phyloP scores from a whole-genome alignment of 2,113 vertebrate species.

The Paradoxurus hermaphroditus region DNA sequence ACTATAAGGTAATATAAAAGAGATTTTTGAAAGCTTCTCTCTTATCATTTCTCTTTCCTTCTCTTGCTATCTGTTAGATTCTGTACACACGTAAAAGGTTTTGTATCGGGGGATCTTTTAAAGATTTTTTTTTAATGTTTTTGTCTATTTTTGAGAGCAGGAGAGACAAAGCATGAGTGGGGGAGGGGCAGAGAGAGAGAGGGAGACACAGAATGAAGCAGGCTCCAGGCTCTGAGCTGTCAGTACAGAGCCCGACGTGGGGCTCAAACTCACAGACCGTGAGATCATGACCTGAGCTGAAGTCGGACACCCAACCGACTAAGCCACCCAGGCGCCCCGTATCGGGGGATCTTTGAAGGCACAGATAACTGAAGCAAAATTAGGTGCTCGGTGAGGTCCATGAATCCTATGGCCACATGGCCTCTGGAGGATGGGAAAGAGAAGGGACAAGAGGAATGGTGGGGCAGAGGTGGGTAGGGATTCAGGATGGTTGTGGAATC shows the following conservation, averaged over 20 bases:
- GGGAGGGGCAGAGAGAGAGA: too few species aligned
- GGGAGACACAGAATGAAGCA: too few species aligned
- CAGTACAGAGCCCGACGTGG: too few species aligned
- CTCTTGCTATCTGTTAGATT: background rate
- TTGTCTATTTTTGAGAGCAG: too few species aligned
- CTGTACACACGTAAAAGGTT: background rate
- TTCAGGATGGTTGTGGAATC: background rate
- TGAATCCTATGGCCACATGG: background rate
- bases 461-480: background rate
- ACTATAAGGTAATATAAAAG: background rate
- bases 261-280: too few species aligned
- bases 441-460: background rate
- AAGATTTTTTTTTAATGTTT: too few species aligned
- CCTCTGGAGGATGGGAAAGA: background rate
- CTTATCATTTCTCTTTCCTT: background rate
- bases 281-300: too few species aligned
- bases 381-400: background rate
- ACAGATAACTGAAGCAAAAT: background rate
- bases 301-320: too few species aligned
- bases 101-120: background rate
- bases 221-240: too few species aligned
- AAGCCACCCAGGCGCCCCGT: too few species aligned
- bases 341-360: background rate
- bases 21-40: background rate
- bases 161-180: too few species aligned